These are phyloP conservation scores for Anadara kagoshimensis DNA, from an alignment of 1,140 invertebrate genomes.

Conservation along the genomic window DNA sequence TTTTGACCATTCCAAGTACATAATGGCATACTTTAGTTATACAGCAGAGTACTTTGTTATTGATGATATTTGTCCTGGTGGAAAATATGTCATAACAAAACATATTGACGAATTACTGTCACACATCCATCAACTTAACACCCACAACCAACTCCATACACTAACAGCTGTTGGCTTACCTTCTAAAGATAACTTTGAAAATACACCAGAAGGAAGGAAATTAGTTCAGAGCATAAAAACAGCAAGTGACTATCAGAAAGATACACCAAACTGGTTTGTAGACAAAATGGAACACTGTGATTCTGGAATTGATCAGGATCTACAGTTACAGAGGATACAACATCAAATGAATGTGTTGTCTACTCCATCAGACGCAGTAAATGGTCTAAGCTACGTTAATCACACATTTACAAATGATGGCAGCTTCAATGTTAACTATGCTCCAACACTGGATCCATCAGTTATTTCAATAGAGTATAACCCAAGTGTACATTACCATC, in stretches of 20 bases:
- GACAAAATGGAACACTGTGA: slow-evolving; percentile 2
- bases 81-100: slow-evolving; percentile 21
- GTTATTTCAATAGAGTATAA: neutral
- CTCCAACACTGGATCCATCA: neutral
- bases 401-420: neutral
- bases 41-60: slow-evolving; percentile 15
- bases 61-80: slow-evolving; percentile 15
- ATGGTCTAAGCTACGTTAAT: neutral
- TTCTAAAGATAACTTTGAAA: neutral
- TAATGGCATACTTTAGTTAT: slow-evolving; percentile 30
- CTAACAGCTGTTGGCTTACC: neutral
- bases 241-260: slow-evolving; percentile 14
- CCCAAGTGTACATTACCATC: neutral
- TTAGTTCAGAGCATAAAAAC: slow-evolving; percentile 9
- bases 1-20: slow-evolving; percentile 23
- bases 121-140: slow-evolving; percentile 24
- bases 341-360: neutral
- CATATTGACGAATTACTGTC: slow-evolving; percentile 33
- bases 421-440: neutral
- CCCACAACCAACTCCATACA: slow-evolving; percentile 4
- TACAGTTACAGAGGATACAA: neutral
- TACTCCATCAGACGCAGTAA: neutral
- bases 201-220: slow-evolving; percentile 5
- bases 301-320: slow-evolving; percentile 27
- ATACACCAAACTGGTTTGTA: slow-evolving; percentile 19